Evolutionary conservation across 2,113 vertebrate genomes (phyloP), one percentile per base, ranked within the genome.

Genomic region (Neopipo cinnamomea): DNA sequence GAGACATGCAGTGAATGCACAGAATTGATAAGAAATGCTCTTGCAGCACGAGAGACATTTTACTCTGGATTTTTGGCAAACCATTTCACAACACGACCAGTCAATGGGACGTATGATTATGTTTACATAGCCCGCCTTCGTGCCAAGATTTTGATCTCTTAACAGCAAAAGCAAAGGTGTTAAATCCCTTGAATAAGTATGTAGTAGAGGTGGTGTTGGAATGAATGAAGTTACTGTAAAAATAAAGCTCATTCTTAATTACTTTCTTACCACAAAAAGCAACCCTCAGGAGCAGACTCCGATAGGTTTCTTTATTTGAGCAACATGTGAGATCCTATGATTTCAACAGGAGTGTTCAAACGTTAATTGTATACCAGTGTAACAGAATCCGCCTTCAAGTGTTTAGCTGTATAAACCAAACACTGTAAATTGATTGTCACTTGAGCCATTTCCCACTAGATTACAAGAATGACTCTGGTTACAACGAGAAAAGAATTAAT

Each of bases 161-260:
- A 91, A 76, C 20, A 65, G 66, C 61, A 94, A 89, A 95, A 92
- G 22, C 74, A 72, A 87, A 94, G 41, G 74, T 37, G 70, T 33
- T 68, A 85, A 89, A 85, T 72, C 49, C 41, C 53, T 82, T 72
- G 58, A 82, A 95, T 58, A 95, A 96, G 79, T 76, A 79, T 24
- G 37, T 62, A 88, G 59, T 72, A 79, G 70, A 72, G 41, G 77
- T 79, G 39, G 33, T 20, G 44, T 5, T 75, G 56, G 77, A 74
- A 77, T 44, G 68, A 93, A 91, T 49, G 46, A 78, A 95, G 50
- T 67, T 77, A 93, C 59, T 53, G 42, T 74, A 83, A 90, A 88
- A 95, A 76, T 59, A 91, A 88, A 77, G 72, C 67, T 90, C 58
- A 42, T 86, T 77, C 72, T 91, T 91, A 92, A 61, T 58, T 9